Evolutionary conservation across 2,888 invertebrate species (phyloP), one percentile per base, ranked within the genome.

Genomic region (Cremastinae sp.): DNA sequence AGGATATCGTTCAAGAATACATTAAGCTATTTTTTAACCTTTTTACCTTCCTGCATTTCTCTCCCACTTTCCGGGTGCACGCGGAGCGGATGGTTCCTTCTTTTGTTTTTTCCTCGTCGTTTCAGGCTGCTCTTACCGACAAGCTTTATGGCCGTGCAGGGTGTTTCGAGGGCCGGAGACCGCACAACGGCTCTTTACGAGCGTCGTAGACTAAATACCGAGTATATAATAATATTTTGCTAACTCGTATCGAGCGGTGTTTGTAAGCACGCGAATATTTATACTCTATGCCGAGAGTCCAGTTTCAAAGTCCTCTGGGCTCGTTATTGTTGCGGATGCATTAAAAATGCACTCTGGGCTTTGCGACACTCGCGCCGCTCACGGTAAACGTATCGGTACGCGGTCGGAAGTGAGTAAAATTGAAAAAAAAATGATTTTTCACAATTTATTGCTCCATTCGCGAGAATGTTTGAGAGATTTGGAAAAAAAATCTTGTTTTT

Each of bases 131-230:
- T 38, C 22, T 9, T 49, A 14, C 49, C 12, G 41, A 16, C 8
- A 22, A 12, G 8, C 69, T 65, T 75, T 70, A 70, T 58, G 62
- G 36, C 53, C 20, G 16, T 34, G 49, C 41, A 36, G 47, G n/a
- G 62, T 65, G 58, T 61, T 12, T 18, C 65, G 59, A 70, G 22
- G 53, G 54, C 34, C 53, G 54, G 61, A n/a, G 54, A 59, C 16
- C 51, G 28, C 28, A 22, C 12, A 61, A 51, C 58, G 53, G 58
- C n/a, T n/a, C 47, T 79, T 79, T 74, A 80, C 72, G 79, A 76
- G 65, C 75, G 18, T 61, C 64, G 79, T 74, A 78, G 78, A 76
- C 80, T 74, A 80, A 79, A 79, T 79, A 79, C 70, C 70, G 59
- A 51, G 58, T 22, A 47, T 51, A 59, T 41, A 14, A 41, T 41